Evolutionary conservation across 2,113 vertebrate genomes (phyloP).

Genomic region (Ceratotherium simum): DNA sequence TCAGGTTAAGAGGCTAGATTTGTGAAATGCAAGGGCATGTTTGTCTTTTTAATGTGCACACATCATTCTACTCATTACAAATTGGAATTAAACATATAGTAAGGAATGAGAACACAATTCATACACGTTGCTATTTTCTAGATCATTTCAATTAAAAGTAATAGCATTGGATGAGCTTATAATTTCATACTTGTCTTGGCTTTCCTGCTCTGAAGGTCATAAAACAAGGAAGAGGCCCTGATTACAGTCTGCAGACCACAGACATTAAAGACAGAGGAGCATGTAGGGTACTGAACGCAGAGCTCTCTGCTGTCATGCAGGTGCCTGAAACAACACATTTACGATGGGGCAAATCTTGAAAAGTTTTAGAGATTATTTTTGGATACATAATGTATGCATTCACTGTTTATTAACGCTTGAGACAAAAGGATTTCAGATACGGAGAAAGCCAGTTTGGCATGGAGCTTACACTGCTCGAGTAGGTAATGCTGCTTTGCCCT

Average conservation of each 20-base stretch:
- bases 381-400: fast-evolving
- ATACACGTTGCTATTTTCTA: not conserved
- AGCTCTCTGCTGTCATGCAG: too few species aligned
- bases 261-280: not conserved
- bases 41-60: not conserved
- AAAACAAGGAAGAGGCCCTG: not conserved
- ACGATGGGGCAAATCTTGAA: too few species aligned
- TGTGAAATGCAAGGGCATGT: not conserved
- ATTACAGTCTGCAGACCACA: not conserved
- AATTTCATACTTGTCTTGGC: not conserved
- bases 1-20: not conserved
- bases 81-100: not conserved
- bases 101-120: not conserved
- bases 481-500: fast-evolving
- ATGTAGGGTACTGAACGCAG: fast-evolving
- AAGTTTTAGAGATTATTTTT: not conserved
- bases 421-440: not conserved
- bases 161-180: not conserved
- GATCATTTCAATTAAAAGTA: not conserved
- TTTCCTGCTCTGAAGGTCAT: not conserved
- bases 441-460: fast-evolving
- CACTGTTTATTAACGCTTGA: not conserved
- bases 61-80: not conserved
- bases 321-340: fast-evolving
- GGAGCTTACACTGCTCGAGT: fast-evolving